Evolutionary conservation across 2,797 vertebrate genomes (phyloP).

Genomic region (Oceanodroma leucorhoa): DNA sequence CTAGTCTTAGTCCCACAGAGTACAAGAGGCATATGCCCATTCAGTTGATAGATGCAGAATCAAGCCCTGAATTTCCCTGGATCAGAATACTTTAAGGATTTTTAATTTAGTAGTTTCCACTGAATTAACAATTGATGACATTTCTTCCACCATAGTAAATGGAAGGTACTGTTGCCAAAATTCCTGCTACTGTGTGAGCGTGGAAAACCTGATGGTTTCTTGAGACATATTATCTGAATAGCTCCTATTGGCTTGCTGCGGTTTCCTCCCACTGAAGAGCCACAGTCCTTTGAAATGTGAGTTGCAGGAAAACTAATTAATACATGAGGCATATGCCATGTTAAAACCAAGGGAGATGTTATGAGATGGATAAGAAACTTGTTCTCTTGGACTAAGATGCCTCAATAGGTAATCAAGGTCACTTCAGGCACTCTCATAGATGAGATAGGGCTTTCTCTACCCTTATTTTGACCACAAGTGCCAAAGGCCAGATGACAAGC

Average conservation of each 20-base stretch:
- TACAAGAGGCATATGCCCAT: background rate
- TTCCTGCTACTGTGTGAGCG: background rate
- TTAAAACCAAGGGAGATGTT: background rate
- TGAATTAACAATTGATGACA: background rate
- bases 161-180: background rate
- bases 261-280: background rate
- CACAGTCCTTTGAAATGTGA: background rate
- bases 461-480: background rate
- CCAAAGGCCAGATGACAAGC: background rate
- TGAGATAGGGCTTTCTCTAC: background rate
- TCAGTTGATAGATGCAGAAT: background rate
- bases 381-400: background rate
- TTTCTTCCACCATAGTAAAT: background rate
- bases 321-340: background rate
- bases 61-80: background rate
- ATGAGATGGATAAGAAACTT: background rate
- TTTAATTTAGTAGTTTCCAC: slow-evolving; percentile 4
- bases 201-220: background rate
- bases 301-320: background rate
- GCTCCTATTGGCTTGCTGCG: background rate
- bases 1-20: background rate
- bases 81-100: background rate
- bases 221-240: background rate
- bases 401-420: background rate
- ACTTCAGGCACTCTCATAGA: background rate